phyloP scores from a whole-genome alignment of 92 coral and sea anemone genomes.

The Chrysogorgia sp. region DNA sequence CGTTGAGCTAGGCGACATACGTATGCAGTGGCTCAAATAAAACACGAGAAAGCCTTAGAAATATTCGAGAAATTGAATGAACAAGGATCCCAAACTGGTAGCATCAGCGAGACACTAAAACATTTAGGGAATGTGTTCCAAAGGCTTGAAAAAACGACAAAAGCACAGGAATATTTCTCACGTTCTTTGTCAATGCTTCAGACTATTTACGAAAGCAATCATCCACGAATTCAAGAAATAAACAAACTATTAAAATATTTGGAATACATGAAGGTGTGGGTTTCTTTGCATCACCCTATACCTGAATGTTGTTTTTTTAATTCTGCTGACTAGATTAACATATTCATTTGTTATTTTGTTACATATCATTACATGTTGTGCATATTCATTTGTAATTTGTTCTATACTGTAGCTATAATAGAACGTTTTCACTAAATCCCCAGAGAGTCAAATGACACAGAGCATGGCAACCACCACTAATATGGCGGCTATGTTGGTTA shows the following conservation, averaged over 20 bases:
- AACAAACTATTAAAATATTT: constrained; percentile 7
- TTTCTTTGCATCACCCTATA: too few species aligned
- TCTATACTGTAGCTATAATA: too few species aligned
- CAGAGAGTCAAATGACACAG: too few species aligned
- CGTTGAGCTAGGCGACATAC: constrained; percentile 64
- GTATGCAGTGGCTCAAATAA: constrained; percentile 55
- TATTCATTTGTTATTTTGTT: too few species aligned
- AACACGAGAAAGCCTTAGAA: constrained; percentile 58
- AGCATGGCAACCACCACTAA: too few species aligned
- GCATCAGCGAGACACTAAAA: constrained; percentile 28
- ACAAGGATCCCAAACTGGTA: constrained; percentile 18
- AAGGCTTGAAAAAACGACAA: background rate
- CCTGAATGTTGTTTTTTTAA: too few species aligned
- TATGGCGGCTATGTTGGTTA: too few species aligned
- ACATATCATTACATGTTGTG: too few species aligned
- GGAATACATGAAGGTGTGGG: constrained; percentile 2
- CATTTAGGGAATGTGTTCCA: constrained; percentile 1
- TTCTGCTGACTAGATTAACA: too few species aligned
- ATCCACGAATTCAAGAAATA: constrained; percentile 29
- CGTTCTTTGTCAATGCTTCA: constrained; percentile 10
- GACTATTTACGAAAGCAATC: background rate
- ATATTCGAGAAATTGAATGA: constrained; percentile 44
- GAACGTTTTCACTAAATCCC: too few species aligned
- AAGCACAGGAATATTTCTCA: constrained; percentile 28
- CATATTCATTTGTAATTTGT: too few species aligned